These are phyloP conservation scores for Acanthiza pusilla DNA, from an alignment of 2,797 vertebrate species.

Conservation along the genomic window DNA sequence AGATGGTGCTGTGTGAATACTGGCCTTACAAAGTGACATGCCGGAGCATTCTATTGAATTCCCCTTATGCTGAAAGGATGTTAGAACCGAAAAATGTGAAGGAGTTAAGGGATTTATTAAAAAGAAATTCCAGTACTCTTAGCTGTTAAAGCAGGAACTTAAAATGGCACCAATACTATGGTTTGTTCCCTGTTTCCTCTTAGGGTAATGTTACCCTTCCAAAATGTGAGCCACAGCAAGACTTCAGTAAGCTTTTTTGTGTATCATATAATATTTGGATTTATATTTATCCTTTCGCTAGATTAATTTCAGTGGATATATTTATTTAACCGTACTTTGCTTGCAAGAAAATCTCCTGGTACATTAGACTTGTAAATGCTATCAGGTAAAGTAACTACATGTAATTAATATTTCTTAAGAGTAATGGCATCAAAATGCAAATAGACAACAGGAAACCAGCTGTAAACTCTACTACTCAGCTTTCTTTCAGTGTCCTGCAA, in stretches of 20 bases:
- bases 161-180: background rate
- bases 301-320: slow-evolving; percentile 22
- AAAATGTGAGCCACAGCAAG: background rate
- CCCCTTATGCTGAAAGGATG: background rate
- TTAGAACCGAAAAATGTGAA: background rate
- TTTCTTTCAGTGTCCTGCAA: background rate
- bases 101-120: background rate
- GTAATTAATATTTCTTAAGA: slow-evolving; percentile 56
- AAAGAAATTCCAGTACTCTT: background rate
- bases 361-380: slow-evolving; percentile 56
- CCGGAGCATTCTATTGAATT: background rate
- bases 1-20: background rate
- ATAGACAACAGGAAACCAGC: background rate
- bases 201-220: background rate
- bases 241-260: background rate
- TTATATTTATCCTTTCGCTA: slow-evolving; percentile 9
- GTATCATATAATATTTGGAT: background rate
- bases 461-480: background rate
- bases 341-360: background rate
- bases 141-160: background rate
- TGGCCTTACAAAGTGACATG: background rate
- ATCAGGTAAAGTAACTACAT: slow-evolving; percentile 51
- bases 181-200: background rate
- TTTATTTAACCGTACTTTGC: background rate
- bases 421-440: slow-evolving; percentile 40